Percentiles rank a stretch among this genome's conserved stretches.
phyloP scores from a whole-genome alignment of 2,113 vertebrate genomes.

The Dasyurus viverrinus region DNA sequence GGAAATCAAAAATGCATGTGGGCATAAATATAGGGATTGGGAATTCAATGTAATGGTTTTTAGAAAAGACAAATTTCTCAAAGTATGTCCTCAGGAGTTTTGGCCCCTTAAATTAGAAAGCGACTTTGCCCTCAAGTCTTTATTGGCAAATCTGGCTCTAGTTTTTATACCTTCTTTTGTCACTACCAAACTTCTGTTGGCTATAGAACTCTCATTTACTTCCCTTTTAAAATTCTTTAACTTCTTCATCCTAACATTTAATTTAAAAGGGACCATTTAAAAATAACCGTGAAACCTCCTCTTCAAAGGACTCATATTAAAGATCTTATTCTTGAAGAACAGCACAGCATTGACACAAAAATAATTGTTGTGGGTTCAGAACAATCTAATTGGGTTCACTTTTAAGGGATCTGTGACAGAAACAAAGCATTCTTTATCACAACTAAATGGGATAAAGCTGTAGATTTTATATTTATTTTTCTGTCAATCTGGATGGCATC shows the following conservation, averaged over 20 bases:
- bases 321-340: not conserved
- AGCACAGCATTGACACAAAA: not conserved
- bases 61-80: not conserved
- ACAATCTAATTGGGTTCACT: not conserved
- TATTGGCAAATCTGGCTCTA: fast-evolving
- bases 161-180: not conserved
- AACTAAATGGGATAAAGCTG: not conserved
- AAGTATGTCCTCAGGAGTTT: not conserved
- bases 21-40: no score
- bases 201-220: not conserved
- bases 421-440: not conserved
- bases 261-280: not conserved
- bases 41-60: no score
- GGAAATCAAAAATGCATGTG: no score
- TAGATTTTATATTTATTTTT: not conserved
- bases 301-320: not conserved
- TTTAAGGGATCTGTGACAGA: no score
- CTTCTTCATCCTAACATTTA: not conserved
- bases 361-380: not conserved
- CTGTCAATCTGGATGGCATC: not conserved
- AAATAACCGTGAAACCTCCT: not conserved
- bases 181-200: not conserved
- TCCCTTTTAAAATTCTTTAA: not conserved
- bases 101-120: not conserved
- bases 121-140: not conserved